Percentiles rank a stretch among this genome's conserved stretches.
phyloP scores from a whole-genome alignment of 2,797 vertebrate species.

The Anguilla pacifica region DNA sequence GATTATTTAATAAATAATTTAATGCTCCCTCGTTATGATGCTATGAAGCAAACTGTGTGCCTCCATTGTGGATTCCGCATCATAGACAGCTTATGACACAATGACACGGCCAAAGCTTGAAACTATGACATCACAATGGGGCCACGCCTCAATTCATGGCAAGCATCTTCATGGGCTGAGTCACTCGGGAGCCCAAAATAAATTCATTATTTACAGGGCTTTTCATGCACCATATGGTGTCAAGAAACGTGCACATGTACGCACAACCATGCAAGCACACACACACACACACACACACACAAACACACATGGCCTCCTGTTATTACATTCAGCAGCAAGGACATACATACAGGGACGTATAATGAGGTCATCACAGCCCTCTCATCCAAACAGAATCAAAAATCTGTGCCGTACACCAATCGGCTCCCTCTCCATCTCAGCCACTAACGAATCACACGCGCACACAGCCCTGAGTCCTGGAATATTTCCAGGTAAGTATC shows the following conservation, averaged over 20 bases:
- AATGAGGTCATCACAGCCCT: neutral
- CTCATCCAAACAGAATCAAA: neutral
- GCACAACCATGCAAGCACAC: neutral
- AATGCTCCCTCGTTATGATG: no score
- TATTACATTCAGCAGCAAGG: neutral
- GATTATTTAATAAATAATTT: no score
- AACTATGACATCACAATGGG: neutral
- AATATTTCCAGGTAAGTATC: neutral
- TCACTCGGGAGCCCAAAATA: constrained; percentile 1
- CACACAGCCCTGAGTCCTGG: neutral
- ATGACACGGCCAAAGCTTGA: neutral
- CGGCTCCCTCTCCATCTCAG: neutral
- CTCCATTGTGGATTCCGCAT: no score
- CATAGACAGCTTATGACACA: no score
- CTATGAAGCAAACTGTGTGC: neutral
- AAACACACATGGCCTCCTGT: neutral
- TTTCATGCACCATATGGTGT: constrained; percentile 26
- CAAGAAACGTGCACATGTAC: neutral
- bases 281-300: neutral
- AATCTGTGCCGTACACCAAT: neutral
- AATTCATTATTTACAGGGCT: constrained; percentile 29
- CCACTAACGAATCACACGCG: neutral
- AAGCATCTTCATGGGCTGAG: neutral
- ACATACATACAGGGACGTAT: neutral
- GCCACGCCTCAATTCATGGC: neutral